Evolutionary conservation across 2,888 invertebrate species (phyloP), one percentile per base, ranked within the genome.

Genomic region (Philereme transversata): DNA sequence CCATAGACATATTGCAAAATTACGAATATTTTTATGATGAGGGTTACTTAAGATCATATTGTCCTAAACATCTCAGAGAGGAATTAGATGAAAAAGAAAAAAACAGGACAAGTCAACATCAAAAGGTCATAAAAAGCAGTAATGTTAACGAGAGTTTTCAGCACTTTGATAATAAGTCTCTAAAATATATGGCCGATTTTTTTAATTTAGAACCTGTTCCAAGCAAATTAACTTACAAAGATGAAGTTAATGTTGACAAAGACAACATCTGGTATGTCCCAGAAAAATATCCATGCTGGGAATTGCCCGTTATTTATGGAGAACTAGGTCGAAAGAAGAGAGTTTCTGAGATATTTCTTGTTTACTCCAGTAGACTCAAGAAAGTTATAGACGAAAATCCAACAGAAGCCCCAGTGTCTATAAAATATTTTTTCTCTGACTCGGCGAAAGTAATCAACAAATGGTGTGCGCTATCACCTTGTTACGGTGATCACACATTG

Each of bases 401-500:
- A 34, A 63, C 9, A 36, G 8, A 62, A 33, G 36, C 50, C 8
- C 35, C 63, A 34, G 45, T 57, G 22, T 57, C 68, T n/a, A 62
- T 45, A 6, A 60, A 54, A 5, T 57, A 41, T 51, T 22, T 33
- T 22, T 22, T 56, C 38, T 11, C 62, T 33, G 57, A 60, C 10
- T 22, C 59, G 4, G 44, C 58, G 6, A 71, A 72, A 60, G 60
- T 59, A 33, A 50, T 68, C 38, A 90, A 88, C 68, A 88, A 86
- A 67, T 92, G 91, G 91, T 92, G 91, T 72, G 75, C 73, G 40
- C 75, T 74, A 7, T 73, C 79, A 46, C 91, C 91, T 7, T 92
- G 91, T 59, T 91, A 81, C 64, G 90, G 86, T 5, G 91, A 92
- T 69, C 90, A 92, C 67, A 89, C 87, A 3, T 80, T 90, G n/a